Conservation (phyloP, 64 coral and sea anemone genomes). For the Trachythela sp. region DNA sequence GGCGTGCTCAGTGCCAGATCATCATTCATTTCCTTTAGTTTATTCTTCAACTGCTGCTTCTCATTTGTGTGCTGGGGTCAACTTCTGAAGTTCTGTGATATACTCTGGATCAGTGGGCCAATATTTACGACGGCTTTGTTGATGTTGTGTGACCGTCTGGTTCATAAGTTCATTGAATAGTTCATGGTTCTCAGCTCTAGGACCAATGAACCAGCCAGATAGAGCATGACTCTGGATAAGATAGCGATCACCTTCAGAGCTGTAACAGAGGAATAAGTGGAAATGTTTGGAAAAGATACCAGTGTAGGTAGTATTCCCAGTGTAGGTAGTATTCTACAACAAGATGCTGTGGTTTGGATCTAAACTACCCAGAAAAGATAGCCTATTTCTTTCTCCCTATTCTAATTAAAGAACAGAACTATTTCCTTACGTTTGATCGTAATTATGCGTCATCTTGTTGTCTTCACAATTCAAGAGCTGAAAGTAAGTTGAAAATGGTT, state of each 20-base stretch:
- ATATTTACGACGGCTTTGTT: conserved; percentile 48
- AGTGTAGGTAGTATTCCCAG: too few species aligned
- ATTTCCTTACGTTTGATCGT: background rate
- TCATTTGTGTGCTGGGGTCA: conserved; percentile 18
- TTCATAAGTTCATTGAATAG: conserved; percentile 41
- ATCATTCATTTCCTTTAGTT: conserved; percentile 24
- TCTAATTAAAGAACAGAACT: background rate
- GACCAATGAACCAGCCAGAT: conserved; percentile 49
- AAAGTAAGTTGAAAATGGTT: background rate
- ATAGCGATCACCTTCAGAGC: background rate
- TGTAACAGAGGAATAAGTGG: background rate
- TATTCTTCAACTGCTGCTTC: background rate
- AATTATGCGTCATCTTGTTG: background rate
- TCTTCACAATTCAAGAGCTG: background rate
- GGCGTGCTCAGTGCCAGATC: conserved; percentile 59
- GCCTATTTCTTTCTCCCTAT: background rate
- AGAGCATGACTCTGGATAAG: conserved; percentile 25
- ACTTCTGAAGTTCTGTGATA: conserved; percentile 30
- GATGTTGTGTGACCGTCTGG: conserved; percentile 26
- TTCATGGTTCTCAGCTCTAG: conserved; percentile 45
- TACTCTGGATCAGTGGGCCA: conserved; percentile 58
- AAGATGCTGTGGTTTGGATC: too few species aligned
- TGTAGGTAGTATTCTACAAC: too few species aligned
- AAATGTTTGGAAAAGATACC: too few species aligned
- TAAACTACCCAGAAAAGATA: too few species aligned